Conservation (phyloP, 2,888 invertebrate genomes). For the Xylota sylvarum region DNA sequence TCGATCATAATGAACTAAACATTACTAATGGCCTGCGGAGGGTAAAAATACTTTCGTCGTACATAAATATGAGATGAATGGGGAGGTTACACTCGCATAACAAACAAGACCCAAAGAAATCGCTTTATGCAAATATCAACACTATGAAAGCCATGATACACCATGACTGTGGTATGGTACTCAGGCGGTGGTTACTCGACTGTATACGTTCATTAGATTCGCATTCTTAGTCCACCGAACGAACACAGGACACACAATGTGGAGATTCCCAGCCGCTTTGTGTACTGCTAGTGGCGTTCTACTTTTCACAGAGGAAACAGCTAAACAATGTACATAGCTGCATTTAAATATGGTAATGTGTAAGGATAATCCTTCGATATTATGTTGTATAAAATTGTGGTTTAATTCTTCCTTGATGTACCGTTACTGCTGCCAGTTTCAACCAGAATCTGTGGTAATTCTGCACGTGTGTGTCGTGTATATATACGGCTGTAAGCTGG, state of each 20-base stretch:
- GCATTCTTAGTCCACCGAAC: slow-evolving; percentile 14
- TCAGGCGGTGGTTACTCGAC: background rate
- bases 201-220: slow-evolving; percentile 29
- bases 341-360: slow-evolving; percentile 66
- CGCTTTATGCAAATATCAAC: slow-evolving; percentile 14
- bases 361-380: slow-evolving; percentile 53
- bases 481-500: slow-evolving; percentile 2
- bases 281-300: background rate
- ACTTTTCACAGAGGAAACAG: background rate
- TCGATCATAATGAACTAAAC: slow-evolving; percentile 1
- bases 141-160: slow-evolving; percentile 3
- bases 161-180: background rate
- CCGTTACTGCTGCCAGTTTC: background rate
- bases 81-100: background rate
- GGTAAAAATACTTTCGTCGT: background rate
- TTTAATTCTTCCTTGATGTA: slow-evolving; percentile 8
- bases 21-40: slow-evolving; percentile 10
- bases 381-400: slow-evolving; percentile 42
- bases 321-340: slow-evolving; percentile 39
- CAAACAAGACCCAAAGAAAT: slow-evolving; percentile 3
- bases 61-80: background rate
- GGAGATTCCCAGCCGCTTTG: slow-evolving; percentile 11
- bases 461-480: background rate
- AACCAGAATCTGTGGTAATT: background rate
- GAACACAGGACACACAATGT: slow-evolving; percentile 19